Base-by-base conservation (phyloP, 2,888 invertebrate genomes). In the Campoplex nolae region DNA sequence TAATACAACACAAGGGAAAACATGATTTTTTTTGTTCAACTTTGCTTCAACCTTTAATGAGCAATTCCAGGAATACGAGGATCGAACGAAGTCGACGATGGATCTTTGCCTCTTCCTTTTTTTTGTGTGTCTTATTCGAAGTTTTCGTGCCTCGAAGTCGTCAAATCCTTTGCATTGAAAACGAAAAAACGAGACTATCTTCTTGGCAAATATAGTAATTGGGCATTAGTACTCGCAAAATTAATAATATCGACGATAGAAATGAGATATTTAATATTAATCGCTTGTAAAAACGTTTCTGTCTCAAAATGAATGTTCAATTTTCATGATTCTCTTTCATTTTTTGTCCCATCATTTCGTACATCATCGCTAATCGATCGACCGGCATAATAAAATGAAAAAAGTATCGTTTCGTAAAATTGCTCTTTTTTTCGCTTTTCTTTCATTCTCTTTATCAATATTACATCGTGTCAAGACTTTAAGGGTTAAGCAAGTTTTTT, bases 261-360 rank as follows among this genome's bases (percentile, higher is more conserved):
- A 83, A 80, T 80, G 83, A 86, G 83, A 38, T 56, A 79, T 70
- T 78, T 48, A 83, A 73, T 54, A 79, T 62, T 77, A 70, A 74
- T 45, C 62, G 62, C 68, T 65, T 70, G 68, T 79, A 83, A 79
- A 78, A 51, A 65, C 48, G 16, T 75, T 77, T 74, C 38, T 54
- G 51, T 51, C 58, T 83, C 73, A 62, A 32, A 62, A 62, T 16
- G 35, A 62, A 58, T 23, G 6, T 38, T 28, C 9, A 81, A 38
- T 35, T n/a, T 58, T 35, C 45, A 71, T 56, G 23, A 62, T 78
- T 73, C 70, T 42, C 56, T 48, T 54, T 38, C 68, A 56, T 23
- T 16, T 71, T 54, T 68, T 75, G 38, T 38, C 38, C 48, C 28
- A 54, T 6, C 42, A 18, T 73, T 73, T 73, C 38, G 9, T n/a